Conservation (phyloP, 2,113 vertebrate species). For the Phyllostomus hastatus region DNA sequence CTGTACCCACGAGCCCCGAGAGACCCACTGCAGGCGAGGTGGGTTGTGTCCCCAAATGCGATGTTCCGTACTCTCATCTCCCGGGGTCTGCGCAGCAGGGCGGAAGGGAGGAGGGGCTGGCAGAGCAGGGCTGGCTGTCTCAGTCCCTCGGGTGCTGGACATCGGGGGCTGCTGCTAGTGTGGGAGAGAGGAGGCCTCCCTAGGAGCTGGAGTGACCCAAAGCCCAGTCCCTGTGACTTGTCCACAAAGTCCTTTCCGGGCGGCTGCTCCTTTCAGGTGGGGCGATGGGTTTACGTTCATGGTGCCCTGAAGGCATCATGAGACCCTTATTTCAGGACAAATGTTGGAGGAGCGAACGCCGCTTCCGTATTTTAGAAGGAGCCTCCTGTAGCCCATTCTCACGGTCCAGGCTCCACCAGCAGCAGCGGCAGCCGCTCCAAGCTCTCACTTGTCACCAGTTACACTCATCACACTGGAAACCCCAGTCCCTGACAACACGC, state of each 20-base stretch:
- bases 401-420: not conserved
- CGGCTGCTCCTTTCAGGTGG: not conserved
- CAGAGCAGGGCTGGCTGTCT: not conserved
- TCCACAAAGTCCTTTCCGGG: not conserved
- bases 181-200: not conserved
- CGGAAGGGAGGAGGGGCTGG: not conserved
- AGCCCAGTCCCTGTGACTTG: not conserved
- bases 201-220: not conserved
- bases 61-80: not conserved
- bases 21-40: not conserved
- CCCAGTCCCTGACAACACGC: not conserved
- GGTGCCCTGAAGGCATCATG: not conserved
- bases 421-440: not conserved
- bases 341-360: not conserved
- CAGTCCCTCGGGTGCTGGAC: not conserved
- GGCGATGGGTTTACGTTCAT: not conserved
- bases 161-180: not conserved
- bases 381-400: not conserved
- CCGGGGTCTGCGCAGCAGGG: not conserved
- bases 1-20: not conserved
- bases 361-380: not conserved
- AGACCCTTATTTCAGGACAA: not conserved
- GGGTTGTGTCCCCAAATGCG: not conserved
- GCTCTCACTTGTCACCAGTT: conserved; percentile 14
- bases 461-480: conserved; percentile 45